phyloP scores from a whole-genome alignment of 2,888 invertebrate species.

The Sminthurides aquaticus region DNA sequence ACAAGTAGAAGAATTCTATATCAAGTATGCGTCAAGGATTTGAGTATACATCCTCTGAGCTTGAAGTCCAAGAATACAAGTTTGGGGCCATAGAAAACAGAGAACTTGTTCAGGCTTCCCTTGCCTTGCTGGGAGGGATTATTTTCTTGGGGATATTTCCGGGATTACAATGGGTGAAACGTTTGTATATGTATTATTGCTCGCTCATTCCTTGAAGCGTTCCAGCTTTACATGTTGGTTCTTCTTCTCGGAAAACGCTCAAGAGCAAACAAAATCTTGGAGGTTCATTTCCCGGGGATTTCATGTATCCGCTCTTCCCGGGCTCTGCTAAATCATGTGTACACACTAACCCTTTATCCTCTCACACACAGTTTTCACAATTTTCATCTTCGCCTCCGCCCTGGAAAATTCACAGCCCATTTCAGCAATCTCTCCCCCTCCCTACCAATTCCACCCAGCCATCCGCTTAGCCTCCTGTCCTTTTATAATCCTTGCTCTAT shows the following conservation, averaged over 20 bases:
- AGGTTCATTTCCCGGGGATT: not conserved
- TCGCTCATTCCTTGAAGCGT: too few relatives aligned
- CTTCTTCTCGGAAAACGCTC: too few relatives aligned
- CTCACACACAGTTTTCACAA: not conserved
- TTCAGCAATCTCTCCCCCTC: too few relatives aligned
- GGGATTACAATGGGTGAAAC: not conserved
- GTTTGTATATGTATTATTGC: not conserved
- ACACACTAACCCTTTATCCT: not conserved
- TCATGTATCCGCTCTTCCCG: not conserved
- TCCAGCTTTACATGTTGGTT: too few relatives aligned
- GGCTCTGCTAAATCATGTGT: not conserved
- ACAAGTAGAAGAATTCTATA: not conserved
- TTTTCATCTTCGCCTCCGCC: not conserved
- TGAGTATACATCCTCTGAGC: not conserved
- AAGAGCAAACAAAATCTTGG: not conserved
- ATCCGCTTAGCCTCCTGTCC: too few relatives aligned
- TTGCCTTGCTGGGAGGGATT: not conserved
- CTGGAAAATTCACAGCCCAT: not conserved
- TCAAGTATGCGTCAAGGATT: not conserved
- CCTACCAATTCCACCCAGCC: too few relatives aligned
- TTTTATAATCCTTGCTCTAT: too few relatives aligned
- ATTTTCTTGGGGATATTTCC: not conserved
- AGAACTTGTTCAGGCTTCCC: not conserved
- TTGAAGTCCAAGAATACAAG: too few relatives aligned
- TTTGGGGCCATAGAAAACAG: not conserved